A percentile compares a stretch with the other conserved stretches of the same genome.
phyloP scores from a whole-genome alignment of 2,113 vertebrate species.

The Gymnobelideus leadbeateri region DNA sequence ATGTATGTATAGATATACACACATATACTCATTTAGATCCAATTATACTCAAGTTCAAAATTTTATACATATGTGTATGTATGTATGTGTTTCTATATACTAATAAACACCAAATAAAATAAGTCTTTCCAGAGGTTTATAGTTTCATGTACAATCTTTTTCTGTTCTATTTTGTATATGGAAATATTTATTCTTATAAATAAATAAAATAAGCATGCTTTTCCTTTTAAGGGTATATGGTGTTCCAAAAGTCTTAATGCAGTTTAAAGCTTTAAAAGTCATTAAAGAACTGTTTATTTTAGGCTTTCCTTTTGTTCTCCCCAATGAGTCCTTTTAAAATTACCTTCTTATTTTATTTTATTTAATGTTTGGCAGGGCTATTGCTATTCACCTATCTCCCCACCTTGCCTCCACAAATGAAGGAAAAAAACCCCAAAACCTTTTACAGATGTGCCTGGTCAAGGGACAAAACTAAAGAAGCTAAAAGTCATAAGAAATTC shows the following conservation, averaged over 20 bases:
- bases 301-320: not conserved
- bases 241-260: not conserved
- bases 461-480: too few relatives aligned
- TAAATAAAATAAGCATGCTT: not conserved
- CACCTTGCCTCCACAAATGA: not conserved
- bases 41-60: not conserved
- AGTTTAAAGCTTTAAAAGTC: not conserved
- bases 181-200: too few relatives aligned
- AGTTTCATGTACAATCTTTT: too few relatives aligned
- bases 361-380: not conserved
- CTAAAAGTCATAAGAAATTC: too few relatives aligned
- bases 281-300: not conserved
- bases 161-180: too few relatives aligned
- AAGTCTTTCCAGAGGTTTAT: not conserved
- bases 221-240: not conserved
- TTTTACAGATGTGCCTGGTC: not conserved
- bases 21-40: not conserved
- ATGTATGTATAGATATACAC: too few relatives aligned
- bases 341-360: not conserved
- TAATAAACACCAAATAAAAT: not conserved
- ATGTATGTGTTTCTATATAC: not conserved
- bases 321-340: not conserved
- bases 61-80: not conserved
- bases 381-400: not conserved
- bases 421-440: not conserved